Percentiles rank a stretch among this genome's conserved stretches.
Conservation (phyloP, 1,140 invertebrate species). For the Zaprionus lachaisei region DNA sequence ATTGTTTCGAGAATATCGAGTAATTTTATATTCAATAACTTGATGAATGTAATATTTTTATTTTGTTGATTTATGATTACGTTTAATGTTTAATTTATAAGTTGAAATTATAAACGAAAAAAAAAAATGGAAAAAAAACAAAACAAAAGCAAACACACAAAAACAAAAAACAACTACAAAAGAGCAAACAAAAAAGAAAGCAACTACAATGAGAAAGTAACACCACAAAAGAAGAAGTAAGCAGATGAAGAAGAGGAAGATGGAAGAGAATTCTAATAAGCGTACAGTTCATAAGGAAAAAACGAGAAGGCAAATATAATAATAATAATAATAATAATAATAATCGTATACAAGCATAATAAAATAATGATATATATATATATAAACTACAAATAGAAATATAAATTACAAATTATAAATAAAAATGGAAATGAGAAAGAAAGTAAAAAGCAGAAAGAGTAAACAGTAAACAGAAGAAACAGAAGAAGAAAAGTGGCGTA, state of each 20-base stretch:
- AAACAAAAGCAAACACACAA: slow-evolving; percentile 52
- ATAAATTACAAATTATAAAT: slow-evolving; percentile 70
- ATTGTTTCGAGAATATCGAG: slow-evolving; percentile 66
- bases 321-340: slow-evolving; percentile 34
- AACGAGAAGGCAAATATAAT: slow-evolving; percentile 52
- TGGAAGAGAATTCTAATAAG: slow-evolving; percentile 17
- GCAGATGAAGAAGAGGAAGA: slow-evolving; percentile 30
- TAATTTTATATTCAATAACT: slow-evolving; percentile 72
- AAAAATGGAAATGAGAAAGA: slow-evolving; percentile 37
- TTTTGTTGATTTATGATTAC: slow-evolving; percentile 80
- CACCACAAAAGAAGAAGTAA: slow-evolving; percentile 29
- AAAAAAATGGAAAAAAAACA: slow-evolving; percentile 34
- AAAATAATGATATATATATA: slow-evolving; percentile 36
- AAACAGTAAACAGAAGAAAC: neutral
- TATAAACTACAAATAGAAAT: slow-evolving; percentile 41
- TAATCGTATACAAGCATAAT: slow-evolving; percentile 4
- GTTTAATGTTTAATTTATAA: slow-evolving; percentile 76
- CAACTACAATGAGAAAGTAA: slow-evolving; percentile 39
- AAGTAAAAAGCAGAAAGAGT: slow-evolving; percentile 47
- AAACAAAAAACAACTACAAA: slow-evolving; percentile 22
- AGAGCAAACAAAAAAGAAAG: slow-evolving; percentile 35
- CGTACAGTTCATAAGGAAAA: slow-evolving; percentile 27
- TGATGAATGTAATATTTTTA: slow-evolving; percentile 78
- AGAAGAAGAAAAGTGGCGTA: neutral
- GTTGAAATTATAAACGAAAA: slow-evolving; percentile 51